Conservation (phyloP, 1,140 invertebrate genomes). For the Hypothenemus hampei region DNA sequence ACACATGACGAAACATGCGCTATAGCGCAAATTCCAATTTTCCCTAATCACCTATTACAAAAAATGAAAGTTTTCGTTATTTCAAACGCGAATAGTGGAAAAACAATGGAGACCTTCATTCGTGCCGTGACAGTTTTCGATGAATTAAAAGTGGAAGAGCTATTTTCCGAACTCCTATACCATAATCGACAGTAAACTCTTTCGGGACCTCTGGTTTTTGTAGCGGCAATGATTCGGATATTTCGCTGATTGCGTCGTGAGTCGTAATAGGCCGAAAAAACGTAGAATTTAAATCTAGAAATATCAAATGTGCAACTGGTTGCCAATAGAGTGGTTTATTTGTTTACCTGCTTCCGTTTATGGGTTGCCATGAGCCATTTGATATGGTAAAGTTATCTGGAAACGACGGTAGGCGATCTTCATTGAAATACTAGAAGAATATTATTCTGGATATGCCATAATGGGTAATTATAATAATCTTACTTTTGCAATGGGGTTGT, state of each 20-base stretch:
- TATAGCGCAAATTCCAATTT: slow-evolving; percentile 92
- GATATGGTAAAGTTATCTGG: slow-evolving; percentile 47
- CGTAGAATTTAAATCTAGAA: slow-evolving; percentile 78
- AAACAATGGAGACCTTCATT: slow-evolving; percentile 59
- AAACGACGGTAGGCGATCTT: slow-evolving; percentile 48
- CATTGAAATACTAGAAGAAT: slow-evolving; percentile 31
- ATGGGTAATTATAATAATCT: neutral
- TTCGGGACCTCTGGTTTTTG: slow-evolving; percentile 75
- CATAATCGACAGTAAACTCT: slow-evolving; percentile 83
- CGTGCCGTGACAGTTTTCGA: slow-evolving; percentile 69
- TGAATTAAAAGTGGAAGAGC: slow-evolving; percentile 47
- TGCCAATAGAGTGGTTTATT: neutral
- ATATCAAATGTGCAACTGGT: neutral
- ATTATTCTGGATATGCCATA: neutral
- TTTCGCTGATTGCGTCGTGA: slow-evolving; percentile 62
- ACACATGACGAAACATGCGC: slow-evolving; percentile 84
- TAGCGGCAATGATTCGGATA: slow-evolving; percentile 79
- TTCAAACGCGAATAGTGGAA: slow-evolving; percentile 1
- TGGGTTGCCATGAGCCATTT: slow-evolving; percentile 54
- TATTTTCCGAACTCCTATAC: slow-evolving; percentile 49
- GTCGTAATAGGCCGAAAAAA: slow-evolving; percentile 87
- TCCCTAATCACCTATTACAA: slow-evolving; percentile 82
- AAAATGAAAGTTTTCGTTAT: slow-evolving; percentile 13
- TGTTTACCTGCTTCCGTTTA: slow-evolving; percentile 50
- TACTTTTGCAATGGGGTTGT: neutral